phyloP scores from a whole-genome alignment of 2,113 vertebrate genomes.

The Tachycineta bicolor region DNA sequence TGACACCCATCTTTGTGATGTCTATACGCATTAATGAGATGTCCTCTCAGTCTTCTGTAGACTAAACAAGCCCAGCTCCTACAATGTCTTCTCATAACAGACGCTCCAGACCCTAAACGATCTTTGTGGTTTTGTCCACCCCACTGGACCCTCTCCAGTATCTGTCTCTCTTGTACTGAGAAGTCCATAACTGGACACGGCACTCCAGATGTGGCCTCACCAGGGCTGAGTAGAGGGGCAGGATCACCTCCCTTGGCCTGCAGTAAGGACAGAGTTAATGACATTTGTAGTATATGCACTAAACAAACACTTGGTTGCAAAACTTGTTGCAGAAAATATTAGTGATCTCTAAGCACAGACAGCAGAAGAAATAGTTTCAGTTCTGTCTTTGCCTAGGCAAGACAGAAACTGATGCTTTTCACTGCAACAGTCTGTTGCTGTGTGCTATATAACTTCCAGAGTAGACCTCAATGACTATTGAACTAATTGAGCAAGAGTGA shows the following conservation, averaged over 20 bases:
- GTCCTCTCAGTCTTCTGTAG: not conserved
- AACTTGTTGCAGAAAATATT: not conserved
- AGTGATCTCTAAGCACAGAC: not conserved
- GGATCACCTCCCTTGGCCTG: not conserved
- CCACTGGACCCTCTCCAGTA: not conserved
- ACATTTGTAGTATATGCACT: not conserved
- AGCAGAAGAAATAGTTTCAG: not conserved
- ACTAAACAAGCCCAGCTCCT: not conserved
- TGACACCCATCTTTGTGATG: not conserved
- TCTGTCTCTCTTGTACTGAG: not conserved
- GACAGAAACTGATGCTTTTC: not conserved
- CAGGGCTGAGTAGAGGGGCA: accelerated
- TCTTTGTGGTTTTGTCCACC: not conserved
- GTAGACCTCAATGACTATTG: not conserved
- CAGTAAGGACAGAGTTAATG: not conserved
- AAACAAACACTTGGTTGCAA: not conserved
- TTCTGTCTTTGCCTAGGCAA: not conserved
- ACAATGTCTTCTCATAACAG: not conserved
- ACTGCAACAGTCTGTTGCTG: not conserved
- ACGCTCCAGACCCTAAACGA: not conserved
- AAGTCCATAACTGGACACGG: accelerated
- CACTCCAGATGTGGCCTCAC: not conserved
- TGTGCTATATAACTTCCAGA: not conserved
- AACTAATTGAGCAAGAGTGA: not conserved
- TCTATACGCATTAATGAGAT: not conserved